Evolutionary conservation across 2,797 vertebrate genomes (phyloP), one percentile per base, ranked within the genome.

Genomic region (Pseudocheirus occidentalis): DNA sequence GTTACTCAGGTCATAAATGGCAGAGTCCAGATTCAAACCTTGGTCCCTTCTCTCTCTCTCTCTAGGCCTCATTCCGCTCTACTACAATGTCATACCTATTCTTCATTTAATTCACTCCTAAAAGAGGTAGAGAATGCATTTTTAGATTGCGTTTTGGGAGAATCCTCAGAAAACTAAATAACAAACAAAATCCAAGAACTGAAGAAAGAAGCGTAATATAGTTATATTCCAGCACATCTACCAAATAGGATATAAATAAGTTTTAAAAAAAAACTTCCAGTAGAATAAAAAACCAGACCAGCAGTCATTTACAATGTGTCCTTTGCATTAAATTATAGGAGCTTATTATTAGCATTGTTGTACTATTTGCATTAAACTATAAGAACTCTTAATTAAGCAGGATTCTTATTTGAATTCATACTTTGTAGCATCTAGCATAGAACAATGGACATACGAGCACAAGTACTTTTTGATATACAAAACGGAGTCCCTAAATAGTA

Each of bases 131-230:
- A 62, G 89, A 96, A 89, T 91, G 34, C 89, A 94, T 66, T 91
- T 18, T 95, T 94, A 94, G 50, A 46, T 52, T 91, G 40, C 34
- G 29, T 16, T 58, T 94, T 59, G n/a, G 62, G 29, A 29, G 16
- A 73, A 73, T 18, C 14, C 62, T 73, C 14, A 34, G 31, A 93
- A 95, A 94, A 92, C 58, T 55, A 50, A 89, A 94, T 40, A 34
- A 96, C 57, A 58, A 97, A 97, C 59, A 95, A 90, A 91, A 94
- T 92, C 91, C 91, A 12, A 90, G 9, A 34, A 87, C 52, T 91
- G 1, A 92, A 59, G 62, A 92, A 90, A n/a, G 58, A 46, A 34
- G 46, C 14, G 27, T 94, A 94, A 56, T 95, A 57, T 55, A 93
- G 91, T 91, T 81, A 13, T 52, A n/a, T 94, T 95, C n/a, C 92